Evolutionary conservation across 1,140 invertebrate species (phyloP), one percentile per base, ranked within the genome.

Genomic region (Brachionus rotundiformis): DNA sequence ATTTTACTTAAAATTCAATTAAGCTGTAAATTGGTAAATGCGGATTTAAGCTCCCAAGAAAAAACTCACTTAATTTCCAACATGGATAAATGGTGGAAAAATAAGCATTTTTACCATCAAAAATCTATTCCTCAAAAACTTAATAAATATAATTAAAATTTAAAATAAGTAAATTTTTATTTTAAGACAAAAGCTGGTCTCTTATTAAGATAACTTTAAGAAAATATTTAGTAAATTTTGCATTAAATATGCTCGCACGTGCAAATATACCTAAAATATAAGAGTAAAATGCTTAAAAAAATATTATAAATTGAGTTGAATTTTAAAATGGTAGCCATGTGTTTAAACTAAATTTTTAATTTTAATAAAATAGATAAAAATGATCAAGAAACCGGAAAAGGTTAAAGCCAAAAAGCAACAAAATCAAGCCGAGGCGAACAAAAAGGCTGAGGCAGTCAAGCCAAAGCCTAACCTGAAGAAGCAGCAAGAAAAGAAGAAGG

Each of bases 381-480:
- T 68, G 63, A 68, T 68, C 31, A 33, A 68, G 31, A 68, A 68
- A 68, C 33, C 63, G 33, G 63, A 68, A 68, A 68, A 68, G 33
- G 63, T 68, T 39, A 73, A 73, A 44, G 36, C 39, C 25, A 44
- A 44, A 44, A 33, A 71, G 19, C 68, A 73, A 73, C 61, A 65
- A 29, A 65, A 11, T 31, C 61, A 54, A 19, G 19, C 6, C 0
- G 63, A 7, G 6, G 0, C 33, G 1, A 19, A 0, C 11, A 63
- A 63, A 63, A 23, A 63, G 29, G 25, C 13, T 23, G 25, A 23
- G 59, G 59, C 1, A 4, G 10, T 41, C 39, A 54, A 54, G 19
- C 47, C 47, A 1, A 54, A 54, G 23, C n/a, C 16, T 8, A 54
- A 54, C 10, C 16, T 36, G 33, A 68, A 68, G 33, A 68, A 36